phyloP scores from a whole-genome alignment of 2,113 vertebrate genomes.

The Eulacestoma nigropectus region DNA sequence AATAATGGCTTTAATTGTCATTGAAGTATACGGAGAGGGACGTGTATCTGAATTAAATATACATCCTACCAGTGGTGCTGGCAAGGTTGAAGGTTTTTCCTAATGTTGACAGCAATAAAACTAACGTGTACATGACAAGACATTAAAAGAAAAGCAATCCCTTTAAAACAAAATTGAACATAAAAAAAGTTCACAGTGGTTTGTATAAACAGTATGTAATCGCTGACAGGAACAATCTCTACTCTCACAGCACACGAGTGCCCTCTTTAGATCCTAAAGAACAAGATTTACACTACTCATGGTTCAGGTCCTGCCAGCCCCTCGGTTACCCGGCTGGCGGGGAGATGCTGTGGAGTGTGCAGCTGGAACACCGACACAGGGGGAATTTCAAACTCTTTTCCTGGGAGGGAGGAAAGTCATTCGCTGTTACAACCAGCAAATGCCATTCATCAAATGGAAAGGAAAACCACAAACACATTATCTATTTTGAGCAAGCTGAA shows the following conservation, averaged over 20 bases:
- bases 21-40: conserved; percentile 55
- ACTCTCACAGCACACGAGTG: conserved; percentile 71
- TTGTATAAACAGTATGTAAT: conserved; percentile 72
- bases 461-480: conserved; percentile 75
- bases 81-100: conserved; percentile 58
- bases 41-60: conserved; percentile 75
- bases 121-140: conserved; percentile 64
- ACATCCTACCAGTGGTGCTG: conserved; percentile 71
- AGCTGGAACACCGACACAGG: conserved; percentile 78
- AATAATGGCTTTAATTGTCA: conserved; percentile 80
- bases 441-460: conserved; percentile 63
- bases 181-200: conserved; percentile 81
- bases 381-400: conserved; percentile 61
- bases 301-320: neutral
- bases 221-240: conserved; percentile 66
- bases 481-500: conserved; percentile 80
- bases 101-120: conserved; percentile 69
- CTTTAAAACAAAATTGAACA: conserved; percentile 71
- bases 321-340: neutral
- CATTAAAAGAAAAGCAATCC: conserved; percentile 70
- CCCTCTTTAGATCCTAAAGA: conserved; percentile 72
- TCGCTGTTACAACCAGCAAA: conserved; percentile 79
- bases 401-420: conserved; percentile 61
- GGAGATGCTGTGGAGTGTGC: conserved; percentile 70
- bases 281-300: conserved; percentile 68